Conservation (phyloP, 2,113 vertebrate species). For the Colossoma macropomum region DNA sequence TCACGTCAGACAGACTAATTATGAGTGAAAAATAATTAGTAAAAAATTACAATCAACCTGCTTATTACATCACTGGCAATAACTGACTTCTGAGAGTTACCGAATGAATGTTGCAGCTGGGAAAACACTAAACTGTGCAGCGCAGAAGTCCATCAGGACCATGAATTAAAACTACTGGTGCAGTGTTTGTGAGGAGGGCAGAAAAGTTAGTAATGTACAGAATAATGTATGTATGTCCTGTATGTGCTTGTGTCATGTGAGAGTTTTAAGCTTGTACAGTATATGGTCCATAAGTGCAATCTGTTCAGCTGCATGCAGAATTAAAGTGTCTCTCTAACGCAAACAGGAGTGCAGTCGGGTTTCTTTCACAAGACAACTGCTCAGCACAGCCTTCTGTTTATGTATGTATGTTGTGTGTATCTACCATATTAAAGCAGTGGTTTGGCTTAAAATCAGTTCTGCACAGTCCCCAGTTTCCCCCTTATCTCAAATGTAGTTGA, state of each 20-base stretch:
- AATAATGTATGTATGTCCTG: not conserved
- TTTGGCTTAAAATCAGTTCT: too few relatives aligned
- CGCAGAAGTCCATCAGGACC: not conserved
- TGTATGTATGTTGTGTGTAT: not conserved
- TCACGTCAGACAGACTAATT: too few relatives aligned
- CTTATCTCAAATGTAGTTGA: too few relatives aligned
- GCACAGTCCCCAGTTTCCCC: too few relatives aligned
- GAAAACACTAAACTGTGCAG: not conserved
- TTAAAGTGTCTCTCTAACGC: constrained; percentile 10
- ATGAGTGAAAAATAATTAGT: too few relatives aligned
- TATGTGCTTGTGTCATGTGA: constrained; percentile 12
- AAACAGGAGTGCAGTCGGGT: not conserved
- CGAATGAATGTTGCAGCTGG: not conserved
- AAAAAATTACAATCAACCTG: too few relatives aligned
- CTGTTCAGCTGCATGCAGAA: constrained; percentile 37
- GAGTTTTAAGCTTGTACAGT: constrained; percentile 16
- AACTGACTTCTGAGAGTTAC: too few relatives aligned
- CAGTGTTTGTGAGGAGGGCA: not conserved
- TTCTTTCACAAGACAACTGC: not conserved
- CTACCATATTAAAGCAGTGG: too few relatives aligned
- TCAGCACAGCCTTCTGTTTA: too few relatives aligned
- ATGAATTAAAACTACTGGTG: not conserved
- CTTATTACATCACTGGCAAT: too few relatives aligned
- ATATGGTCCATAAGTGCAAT: constrained; percentile 4
- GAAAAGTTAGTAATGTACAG: not conserved